A percentile compares a stretch with the other conserved stretches of the same genome.
Conservation (phyloP, 2,888 invertebrate species). For the Cyclophora punctaria region DNA sequence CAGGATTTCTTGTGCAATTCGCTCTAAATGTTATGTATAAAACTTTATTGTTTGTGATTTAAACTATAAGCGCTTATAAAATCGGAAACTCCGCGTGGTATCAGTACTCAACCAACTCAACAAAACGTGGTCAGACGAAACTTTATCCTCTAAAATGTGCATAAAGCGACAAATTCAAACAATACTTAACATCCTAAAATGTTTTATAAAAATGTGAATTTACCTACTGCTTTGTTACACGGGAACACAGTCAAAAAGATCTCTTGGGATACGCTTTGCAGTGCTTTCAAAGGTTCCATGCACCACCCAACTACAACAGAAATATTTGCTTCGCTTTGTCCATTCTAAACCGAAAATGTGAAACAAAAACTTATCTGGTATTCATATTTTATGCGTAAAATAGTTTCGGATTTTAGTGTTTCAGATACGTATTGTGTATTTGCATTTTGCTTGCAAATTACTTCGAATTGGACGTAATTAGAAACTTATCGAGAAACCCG, state of each 20-base stretch:
- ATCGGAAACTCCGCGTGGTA: not conserved
- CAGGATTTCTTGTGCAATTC: no score
- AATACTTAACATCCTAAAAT: conserved; percentile 2
- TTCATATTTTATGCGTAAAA: conserved; percentile 17
- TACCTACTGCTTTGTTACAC: conserved; percentile 5
- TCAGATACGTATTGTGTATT: conserved; percentile 1
- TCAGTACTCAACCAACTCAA: not conserved
- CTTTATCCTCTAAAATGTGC: not conserved
- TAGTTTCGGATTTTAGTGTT: conserved; percentile 6
- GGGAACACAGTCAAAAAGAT: conserved; percentile 8
- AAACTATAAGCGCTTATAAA: no score
- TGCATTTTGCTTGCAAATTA: no score
- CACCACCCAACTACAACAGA: conserved; percentile 1
- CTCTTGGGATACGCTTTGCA: conserved; percentile 3
- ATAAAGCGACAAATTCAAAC: not conserved
- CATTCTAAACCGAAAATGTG: conserved; percentile 6
- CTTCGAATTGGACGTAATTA: no score
- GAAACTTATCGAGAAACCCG: no score
- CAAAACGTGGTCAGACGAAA: not conserved
- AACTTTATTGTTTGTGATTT: no score
- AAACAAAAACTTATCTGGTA: conserved; percentile 5
- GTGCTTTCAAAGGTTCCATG: conserved; percentile 7
- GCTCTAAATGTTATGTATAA: no score
- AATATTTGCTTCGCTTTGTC: conserved; percentile 5
- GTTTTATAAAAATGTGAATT: conserved; percentile 6